Base-by-base conservation (phyloP, 2,797 vertebrate species). In the Octomys mimax region DNA sequence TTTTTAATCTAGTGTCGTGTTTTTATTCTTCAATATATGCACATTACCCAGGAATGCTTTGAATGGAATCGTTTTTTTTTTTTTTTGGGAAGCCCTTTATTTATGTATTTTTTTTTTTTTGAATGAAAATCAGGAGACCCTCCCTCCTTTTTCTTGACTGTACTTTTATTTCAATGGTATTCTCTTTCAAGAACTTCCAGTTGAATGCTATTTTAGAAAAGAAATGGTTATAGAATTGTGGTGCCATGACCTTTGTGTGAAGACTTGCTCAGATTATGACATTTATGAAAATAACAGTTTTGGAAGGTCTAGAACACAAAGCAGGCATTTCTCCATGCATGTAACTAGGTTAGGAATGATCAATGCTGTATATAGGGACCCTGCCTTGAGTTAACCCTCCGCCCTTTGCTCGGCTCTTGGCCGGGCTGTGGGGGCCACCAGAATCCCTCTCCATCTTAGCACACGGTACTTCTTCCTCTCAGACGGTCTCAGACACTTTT, bases 1-100 rank as follows among this genome's bases (percentile, higher is more conserved):
- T 97, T 98, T 97, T 97, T 92, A 95, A 81, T 87, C 39, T 73
- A 93, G 75, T 89, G n/a, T 77, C 97, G 89, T 42, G 21, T 92
- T 92, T 88, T 96, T 78, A 49, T 92, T 95, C 68, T 88, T 96
- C 78, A 90, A 64, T 52, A 64, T 84, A 95, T 0, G 19, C 92
- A 93, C 24, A 59, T 36, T 39, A n/a, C 84, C 64, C 80, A 95
- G 68, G 85, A 87, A 86, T 82, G 73, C 52, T 91, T 95, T 96
- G 94, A 97, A 96, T 92, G 71, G 77, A 97, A 66, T 89, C 71
- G 87, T 75, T 91, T 93, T 68, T 19, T 36, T 75, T 91, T 93
- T 68, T 19, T 36, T 57, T 57, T 57, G 54, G 54, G 24, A 87
- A 70, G 14, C 11, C 28, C 33, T 70, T 91, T 70, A 57, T 64